phyloP scores from a whole-genome alignment of 2,113 vertebrate genomes.

The Bubalus kerabau region DNA sequence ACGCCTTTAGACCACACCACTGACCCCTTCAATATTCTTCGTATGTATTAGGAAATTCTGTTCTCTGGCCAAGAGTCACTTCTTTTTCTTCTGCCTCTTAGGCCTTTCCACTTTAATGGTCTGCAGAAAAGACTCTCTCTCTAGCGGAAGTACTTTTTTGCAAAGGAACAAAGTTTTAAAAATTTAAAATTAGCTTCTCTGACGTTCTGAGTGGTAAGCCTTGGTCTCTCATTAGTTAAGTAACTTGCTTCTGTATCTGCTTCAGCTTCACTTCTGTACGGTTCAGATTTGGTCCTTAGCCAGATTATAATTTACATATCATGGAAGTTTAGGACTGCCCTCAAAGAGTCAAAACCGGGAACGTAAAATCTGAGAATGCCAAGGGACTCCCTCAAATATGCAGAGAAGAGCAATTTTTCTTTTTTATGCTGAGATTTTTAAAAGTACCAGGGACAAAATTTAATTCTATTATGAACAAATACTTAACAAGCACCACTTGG shows the following conservation, averaged over 20 bases:
- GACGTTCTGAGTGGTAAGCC: background rate
- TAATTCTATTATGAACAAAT: constrained; percentile 46
- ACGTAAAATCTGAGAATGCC: background rate
- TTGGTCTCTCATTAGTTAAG: background rate
- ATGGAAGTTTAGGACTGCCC: background rate
- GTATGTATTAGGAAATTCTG: background rate
- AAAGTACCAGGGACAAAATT: constrained; percentile 6
- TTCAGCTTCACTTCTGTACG: background rate
- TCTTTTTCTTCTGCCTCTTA: background rate
- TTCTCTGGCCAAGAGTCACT: background rate
- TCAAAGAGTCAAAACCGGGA: background rate
- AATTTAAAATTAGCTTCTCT: background rate
- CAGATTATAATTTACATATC: background rate
- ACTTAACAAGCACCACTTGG: background rate
- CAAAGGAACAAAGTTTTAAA: background rate
- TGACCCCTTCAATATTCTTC: background rate
- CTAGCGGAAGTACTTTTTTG: background rate
- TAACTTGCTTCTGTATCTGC: background rate
- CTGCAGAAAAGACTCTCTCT: background rate
- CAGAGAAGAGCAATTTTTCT: background rate
- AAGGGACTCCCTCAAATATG: background rate
- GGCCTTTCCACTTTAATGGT: background rate
- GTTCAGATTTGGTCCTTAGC: background rate
- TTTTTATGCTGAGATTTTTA: constrained; percentile 1
- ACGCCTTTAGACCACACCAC: background rate